phyloP scores from a whole-genome alignment of 2,797 vertebrate species.

The Xiphorhynchus erythropygius region DNA sequence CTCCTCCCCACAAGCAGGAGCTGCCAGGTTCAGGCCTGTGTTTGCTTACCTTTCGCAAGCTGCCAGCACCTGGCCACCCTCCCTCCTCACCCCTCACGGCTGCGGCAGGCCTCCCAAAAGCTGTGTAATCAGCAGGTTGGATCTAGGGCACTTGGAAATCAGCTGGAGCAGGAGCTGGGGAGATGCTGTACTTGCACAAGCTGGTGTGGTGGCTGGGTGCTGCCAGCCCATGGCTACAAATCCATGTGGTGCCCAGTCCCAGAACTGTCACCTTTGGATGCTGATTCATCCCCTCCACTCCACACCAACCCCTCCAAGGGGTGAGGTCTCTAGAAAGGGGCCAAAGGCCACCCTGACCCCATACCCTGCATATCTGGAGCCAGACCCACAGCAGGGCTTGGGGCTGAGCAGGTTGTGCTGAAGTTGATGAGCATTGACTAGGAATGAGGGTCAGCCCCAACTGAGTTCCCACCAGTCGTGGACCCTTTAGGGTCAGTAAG shows the following conservation, averaged over 20 bases:
- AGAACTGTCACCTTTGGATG: fast-evolving
- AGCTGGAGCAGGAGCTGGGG: background rate
- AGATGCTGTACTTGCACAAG: background rate
- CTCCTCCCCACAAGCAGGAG: constrained; percentile 26
- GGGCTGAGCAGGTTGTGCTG: background rate
- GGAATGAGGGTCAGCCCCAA: background rate
- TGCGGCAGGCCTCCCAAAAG: background rate
- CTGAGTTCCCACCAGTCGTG: background rate
- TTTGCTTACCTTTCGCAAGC: constrained; percentile 20
- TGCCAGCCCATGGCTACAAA: background rate
- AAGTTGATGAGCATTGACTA: background rate
- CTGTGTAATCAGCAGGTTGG: constrained; percentile 46
- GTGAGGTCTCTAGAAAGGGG: background rate
- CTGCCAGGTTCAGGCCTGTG: constrained; percentile 17
- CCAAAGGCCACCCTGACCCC: background rate
- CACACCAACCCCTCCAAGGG: fast-evolving
- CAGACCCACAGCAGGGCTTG: background rate
- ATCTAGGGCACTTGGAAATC: constrained; percentile 58
- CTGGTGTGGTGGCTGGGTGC: background rate
- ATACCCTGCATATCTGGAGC: background rate
- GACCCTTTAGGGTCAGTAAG: background rate
- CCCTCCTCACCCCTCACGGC: background rate
- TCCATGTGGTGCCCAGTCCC: fast-evolving
- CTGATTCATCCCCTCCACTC: background rate
- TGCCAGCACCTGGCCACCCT: background rate